Percentiles rank a stretch among this genome's conserved stretches.
Conservation (phyloP, 2,888 invertebrate genomes). For the Bombyx huttoni region DNA sequence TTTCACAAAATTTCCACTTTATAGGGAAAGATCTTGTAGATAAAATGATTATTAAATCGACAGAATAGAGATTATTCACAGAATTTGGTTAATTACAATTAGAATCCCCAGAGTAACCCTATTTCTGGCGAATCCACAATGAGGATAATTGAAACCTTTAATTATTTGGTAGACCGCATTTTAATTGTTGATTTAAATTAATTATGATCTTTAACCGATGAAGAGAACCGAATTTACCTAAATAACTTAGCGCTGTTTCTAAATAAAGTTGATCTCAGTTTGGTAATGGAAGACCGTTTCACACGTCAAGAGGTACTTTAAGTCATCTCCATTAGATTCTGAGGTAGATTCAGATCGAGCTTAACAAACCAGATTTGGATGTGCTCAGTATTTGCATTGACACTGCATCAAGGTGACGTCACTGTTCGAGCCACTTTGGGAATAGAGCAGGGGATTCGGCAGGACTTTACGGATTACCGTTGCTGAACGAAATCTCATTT, state of each 20-base stretch:
- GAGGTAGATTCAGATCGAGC: not conserved
- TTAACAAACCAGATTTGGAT: not conserved
- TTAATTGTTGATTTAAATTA: not conserved
- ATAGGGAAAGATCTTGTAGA: no score
- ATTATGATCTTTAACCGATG: not conserved
- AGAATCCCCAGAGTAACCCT: not conserved
- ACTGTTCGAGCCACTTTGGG: not conserved
- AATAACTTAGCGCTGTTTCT: not conserved
- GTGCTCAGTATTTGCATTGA: not conserved
- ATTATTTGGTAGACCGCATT: not conserved
- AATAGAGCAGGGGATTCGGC: not conserved
- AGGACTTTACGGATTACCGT: not conserved
- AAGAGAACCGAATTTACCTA: not conserved
- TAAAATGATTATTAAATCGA: no score
- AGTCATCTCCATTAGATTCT: not conserved
- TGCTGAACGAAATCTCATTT: not conserved
- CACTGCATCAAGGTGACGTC: not conserved
- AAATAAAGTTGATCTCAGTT: not conserved
- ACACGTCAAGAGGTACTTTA: no score
- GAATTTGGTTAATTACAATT: not conserved
- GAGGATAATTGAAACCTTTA: not conserved
- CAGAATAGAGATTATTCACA: no score
- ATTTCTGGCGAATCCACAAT: not conserved
- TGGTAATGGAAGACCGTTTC: not conserved
- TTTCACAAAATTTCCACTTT: no score